phyloP scores from a whole-genome alignment of 2,797 vertebrate genomes.

The Podarcis siculus region DNA sequence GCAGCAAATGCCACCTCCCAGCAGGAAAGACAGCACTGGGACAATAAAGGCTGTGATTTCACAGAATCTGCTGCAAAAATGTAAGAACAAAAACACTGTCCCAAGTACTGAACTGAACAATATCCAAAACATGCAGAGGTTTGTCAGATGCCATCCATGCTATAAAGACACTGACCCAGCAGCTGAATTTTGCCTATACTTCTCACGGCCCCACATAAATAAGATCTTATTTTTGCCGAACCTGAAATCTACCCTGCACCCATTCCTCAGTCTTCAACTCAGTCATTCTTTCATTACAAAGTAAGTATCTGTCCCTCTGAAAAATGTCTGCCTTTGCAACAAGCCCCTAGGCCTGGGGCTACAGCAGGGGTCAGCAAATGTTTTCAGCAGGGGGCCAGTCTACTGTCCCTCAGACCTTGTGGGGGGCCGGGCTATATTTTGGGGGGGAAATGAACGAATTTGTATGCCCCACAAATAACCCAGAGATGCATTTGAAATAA shows the following conservation, averaged over 20 bases:
- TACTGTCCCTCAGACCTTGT: too few relatives aligned
- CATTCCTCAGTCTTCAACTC: not conserved
- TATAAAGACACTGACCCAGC: not conserved
- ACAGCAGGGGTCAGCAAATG: too few relatives aligned
- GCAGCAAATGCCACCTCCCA: not conserved
- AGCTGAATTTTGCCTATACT: not conserved
- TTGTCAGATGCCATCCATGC: not conserved
- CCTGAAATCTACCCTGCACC: not conserved
- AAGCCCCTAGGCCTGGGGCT: not conserved
- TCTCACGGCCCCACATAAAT: not conserved
- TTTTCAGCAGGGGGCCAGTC: too few relatives aligned
- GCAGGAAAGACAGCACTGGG: not conserved
- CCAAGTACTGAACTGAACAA: not conserved
- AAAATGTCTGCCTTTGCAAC: not conserved
- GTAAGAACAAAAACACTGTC: not conserved
- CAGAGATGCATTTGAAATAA: too few relatives aligned
- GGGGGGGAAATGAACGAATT: too few relatives aligned
- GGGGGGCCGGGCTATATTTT: too few relatives aligned
- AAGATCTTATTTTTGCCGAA: not conserved
- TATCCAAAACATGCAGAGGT: not conserved
- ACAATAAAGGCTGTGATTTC: not conserved
- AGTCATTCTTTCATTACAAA: not conserved
- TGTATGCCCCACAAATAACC: too few relatives aligned
- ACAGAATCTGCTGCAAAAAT: not conserved
- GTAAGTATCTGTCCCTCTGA: not conserved